Conservation (phyloP, 2,888 invertebrate genomes). For the Pseudoips prasinana region DNA sequence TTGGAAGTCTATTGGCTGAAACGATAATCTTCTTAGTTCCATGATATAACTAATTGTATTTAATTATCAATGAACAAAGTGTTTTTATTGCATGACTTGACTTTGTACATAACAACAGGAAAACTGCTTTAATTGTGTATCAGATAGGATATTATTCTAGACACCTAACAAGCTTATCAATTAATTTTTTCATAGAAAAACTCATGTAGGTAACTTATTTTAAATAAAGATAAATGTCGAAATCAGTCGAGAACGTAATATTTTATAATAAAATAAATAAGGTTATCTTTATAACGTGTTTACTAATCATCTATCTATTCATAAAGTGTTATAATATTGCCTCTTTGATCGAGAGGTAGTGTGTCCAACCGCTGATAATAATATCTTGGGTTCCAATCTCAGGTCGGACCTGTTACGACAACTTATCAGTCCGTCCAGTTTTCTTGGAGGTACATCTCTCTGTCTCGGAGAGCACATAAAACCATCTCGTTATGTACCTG, state of each 20-base stretch:
- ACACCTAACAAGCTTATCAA: constrained; percentile 28
- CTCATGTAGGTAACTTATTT: constrained; percentile 15
- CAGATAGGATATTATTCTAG: constrained; percentile 30
- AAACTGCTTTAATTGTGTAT: constrained; percentile 24
- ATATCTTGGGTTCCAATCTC: no score
- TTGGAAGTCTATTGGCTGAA: no score
- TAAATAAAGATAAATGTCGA: constrained; percentile 23
- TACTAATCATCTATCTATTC: constrained; percentile 15
- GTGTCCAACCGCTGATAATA: no score
- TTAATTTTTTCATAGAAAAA: constrained; percentile 23
- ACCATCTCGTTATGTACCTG: no score
- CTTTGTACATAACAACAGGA: constrained; percentile 22
- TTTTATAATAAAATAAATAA: constrained; percentile 5
- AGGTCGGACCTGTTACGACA: no score
- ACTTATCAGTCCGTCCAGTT: no score
- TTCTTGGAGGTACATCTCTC: no score
- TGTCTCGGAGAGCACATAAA: no score
- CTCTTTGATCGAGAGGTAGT: no score
- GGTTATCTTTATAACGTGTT: constrained; percentile 10
- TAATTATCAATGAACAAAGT: constrained; percentile 17
- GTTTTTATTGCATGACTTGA: constrained; percentile 28
- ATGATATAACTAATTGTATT: no score
- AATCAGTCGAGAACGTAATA: constrained; percentile 15
- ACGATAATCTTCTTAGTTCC: no score
- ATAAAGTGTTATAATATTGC: no score